These are phyloP conservation scores for Anastrepha ludens DNA, from an alignment of 1,140 invertebrate genomes.

Conservation along the genomic window DNA sequence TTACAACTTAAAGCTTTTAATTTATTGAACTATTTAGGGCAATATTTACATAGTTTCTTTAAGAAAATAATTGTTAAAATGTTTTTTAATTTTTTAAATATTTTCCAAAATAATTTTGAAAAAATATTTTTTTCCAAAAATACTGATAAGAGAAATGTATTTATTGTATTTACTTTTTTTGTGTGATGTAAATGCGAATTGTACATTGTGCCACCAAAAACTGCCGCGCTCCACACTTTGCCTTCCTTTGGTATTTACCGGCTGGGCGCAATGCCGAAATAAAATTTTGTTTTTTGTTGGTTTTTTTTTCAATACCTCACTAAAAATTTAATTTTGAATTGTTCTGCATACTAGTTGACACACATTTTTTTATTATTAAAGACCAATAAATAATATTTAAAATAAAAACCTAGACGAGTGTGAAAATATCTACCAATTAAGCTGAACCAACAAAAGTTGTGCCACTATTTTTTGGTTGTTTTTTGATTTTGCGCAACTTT, in stretches of 20 bases:
- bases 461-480: neutral
- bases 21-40: too few relatives aligned
- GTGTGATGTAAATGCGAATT: neutral
- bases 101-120: neutral
- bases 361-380: neutral
- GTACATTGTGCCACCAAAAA: neutral
- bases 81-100: neutral
- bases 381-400: neutral
- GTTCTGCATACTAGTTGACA: constrained; percentile 19
- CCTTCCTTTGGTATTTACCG: neutral
- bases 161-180: too few relatives aligned
- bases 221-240: neutral
- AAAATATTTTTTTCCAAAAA: too few relatives aligned
- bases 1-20: too few relatives aligned
- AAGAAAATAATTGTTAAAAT: neutral
- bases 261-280: neutral
- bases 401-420: neutral
- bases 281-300: constrained; percentile 45
- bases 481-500: neutral
- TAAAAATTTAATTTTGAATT: constrained; percentile 52
- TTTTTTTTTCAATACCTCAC: constrained; percentile 4
- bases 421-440: neutral
- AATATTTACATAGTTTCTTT: too few relatives aligned
- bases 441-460: neutral
- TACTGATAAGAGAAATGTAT: too few relatives aligned